Conservation (phyloP, 35 echinoderm and acorn worm genomes). For the Holothuria glaberrima region DNA sequence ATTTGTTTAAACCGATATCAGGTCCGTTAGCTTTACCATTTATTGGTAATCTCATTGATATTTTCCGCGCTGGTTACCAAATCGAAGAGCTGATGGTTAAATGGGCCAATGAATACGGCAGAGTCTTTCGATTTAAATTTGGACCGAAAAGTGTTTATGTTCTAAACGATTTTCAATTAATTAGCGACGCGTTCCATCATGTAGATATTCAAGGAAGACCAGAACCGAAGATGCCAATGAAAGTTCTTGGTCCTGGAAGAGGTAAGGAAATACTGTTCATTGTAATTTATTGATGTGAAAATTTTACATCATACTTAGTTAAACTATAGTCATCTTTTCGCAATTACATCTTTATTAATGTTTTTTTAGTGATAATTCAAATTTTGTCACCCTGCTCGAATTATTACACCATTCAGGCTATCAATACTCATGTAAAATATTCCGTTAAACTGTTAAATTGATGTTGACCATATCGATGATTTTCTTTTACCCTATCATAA, state of each 20-base stretch:
- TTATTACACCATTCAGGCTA: too few relatives aligned
- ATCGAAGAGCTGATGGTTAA: slow-evolving; percentile 32
- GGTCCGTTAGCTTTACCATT: slow-evolving; percentile 21
- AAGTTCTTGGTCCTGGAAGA: slow-evolving; percentile 1
- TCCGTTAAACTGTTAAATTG: too few relatives aligned
- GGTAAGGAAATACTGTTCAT: background rate
- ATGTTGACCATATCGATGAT: too few relatives aligned
- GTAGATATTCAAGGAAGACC: slow-evolving; percentile 4
- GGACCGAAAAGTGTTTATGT: slow-evolving; percentile 14
- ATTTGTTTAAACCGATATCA: background rate
- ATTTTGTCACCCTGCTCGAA: too few relatives aligned
- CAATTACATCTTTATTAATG: too few relatives aligned
- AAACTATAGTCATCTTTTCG: too few relatives aligned
- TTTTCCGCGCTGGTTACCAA: slow-evolving; percentile 8
- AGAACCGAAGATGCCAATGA: background rate
- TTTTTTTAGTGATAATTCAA: too few relatives aligned
- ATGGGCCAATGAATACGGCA: slow-evolving; percentile 14
- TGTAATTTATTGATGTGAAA: too few relatives aligned
- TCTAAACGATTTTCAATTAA: slow-evolving; percentile 33
- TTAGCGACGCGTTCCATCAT: slow-evolving; percentile 24
- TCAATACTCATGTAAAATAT: too few relatives aligned
- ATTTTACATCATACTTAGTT: too few relatives aligned
- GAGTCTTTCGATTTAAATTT: slow-evolving; percentile 40
- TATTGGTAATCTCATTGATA: slow-evolving; percentile 30
- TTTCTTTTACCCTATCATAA: too few relatives aligned